phyloP scores from a whole-genome alignment of 2,888 invertebrate species.

The Callyntrura guangdongensis region DNA sequence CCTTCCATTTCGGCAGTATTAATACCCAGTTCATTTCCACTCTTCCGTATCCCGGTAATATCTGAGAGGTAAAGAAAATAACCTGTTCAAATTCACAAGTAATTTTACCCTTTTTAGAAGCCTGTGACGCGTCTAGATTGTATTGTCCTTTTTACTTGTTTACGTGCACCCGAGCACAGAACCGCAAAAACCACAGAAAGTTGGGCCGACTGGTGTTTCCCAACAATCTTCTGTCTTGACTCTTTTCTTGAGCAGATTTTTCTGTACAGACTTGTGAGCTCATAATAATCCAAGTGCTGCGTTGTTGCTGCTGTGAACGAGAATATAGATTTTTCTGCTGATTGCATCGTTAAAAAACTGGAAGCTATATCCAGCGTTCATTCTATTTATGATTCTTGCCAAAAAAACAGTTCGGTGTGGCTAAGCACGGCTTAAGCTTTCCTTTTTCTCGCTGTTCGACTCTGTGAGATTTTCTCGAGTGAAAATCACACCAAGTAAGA shows the following conservation, averaged over 20 bases:
- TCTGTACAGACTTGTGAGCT: conserved; percentile 20
- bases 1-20: conserved; percentile 26
- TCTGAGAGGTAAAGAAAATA: background rate
- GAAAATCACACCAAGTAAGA: conserved; percentile 33
- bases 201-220: conserved; percentile 37
- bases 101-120: conserved; percentile 32
- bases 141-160: conserved; percentile 32
- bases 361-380: too few species aligned
- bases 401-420: conserved; percentile 55
- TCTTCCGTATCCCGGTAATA: background rate
- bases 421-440: conserved; percentile 3
- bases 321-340: conserved; percentile 68
- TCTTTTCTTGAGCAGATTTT: conserved; percentile 11
- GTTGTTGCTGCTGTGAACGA: conserved; percentile 15
- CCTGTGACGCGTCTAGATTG: conserved; percentile 6
- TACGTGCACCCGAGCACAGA: conserved; percentile 43
- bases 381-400: conserved; percentile 49
- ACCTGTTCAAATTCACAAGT: conserved; percentile 16
- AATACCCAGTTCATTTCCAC: background rate
- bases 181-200: conserved; percentile 60
- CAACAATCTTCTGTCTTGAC: conserved; percentile 4
- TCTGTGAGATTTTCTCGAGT: conserved; percentile 21
- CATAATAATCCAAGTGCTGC: background rate
- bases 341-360: conserved; percentile 69
- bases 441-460: background rate